phyloP scores from a whole-genome alignment of 2,797 vertebrate genomes.

The Pelodytes ibericus region DNA sequence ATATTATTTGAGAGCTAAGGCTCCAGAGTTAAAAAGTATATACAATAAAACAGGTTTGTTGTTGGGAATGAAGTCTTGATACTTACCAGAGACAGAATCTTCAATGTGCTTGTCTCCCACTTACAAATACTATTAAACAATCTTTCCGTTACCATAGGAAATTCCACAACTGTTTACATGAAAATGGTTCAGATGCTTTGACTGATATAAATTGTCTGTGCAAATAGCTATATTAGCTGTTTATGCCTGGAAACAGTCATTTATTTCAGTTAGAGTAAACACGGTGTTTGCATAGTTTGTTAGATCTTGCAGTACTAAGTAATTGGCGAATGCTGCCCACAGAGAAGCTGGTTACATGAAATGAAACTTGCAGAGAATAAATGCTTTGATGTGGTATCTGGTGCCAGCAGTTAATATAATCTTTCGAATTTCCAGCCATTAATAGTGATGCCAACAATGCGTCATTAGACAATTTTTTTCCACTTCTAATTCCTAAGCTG shows the following conservation, averaged over 20 bases:
- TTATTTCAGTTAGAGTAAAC: conserved; percentile 34
- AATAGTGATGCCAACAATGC: not conserved
- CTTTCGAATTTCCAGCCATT: not conserved
- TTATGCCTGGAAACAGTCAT: conserved; percentile 29
- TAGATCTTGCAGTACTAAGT: not conserved
- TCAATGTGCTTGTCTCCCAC: conserved; percentile 55
- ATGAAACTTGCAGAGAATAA: conserved; percentile 20
- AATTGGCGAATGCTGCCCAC: conserved; percentile 39
- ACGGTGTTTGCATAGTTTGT: not conserved
- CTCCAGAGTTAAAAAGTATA: conserved; percentile 59
- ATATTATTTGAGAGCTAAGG: conserved; percentile 62
- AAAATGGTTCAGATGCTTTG: conserved; percentile 67
- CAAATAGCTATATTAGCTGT: conserved; percentile 41
- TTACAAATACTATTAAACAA: conserved; percentile 64
- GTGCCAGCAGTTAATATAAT: conserved; percentile 19
- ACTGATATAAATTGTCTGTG: conserved; percentile 29
- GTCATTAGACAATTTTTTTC: not conserved
- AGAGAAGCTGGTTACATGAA: conserved; percentile 41
- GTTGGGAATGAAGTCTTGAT: conserved; percentile 60
- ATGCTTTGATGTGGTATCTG: conserved; percentile 7
- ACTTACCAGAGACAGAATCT: conserved; percentile 64
- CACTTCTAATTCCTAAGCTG: not conserved
- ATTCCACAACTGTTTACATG: conserved; percentile 68
- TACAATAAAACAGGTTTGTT: conserved; percentile 61
- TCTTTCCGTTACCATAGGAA: conserved; percentile 63